A percentile compares a stretch with the other conserved stretches of the same genome.
Conservation (phyloP, 2,113 vertebrate species). For the Myodes glareolus region DNA sequence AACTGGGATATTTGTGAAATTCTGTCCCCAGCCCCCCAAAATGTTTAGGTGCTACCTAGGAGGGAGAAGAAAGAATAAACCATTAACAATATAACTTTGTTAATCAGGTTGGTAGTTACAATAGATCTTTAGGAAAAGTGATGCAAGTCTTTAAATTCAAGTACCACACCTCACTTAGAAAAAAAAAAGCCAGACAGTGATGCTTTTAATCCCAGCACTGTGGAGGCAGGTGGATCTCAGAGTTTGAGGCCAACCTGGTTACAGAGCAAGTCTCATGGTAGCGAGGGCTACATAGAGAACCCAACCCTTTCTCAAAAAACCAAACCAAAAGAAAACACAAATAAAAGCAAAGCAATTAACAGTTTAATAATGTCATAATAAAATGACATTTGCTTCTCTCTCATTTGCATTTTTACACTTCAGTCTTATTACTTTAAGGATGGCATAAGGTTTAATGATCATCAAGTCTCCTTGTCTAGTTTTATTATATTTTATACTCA, state of each 20-base stretch:
- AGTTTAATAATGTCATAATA: too few relatives aligned
- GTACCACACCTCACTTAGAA: background rate
- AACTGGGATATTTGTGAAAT: background rate
- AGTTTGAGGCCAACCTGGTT: background rate
- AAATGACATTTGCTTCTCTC: background rate
- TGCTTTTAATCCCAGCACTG: background rate
- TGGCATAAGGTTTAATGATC: constrained; percentile 60
- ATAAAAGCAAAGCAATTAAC: background rate
- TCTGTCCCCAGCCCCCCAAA: background rate
- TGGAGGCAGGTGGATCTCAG: background rate
- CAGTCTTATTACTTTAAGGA: constrained; percentile 61
- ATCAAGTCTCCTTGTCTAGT: constrained; percentile 49
- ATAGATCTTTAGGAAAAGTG: constrained; percentile 13
- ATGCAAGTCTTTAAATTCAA: constrained; percentile 17
- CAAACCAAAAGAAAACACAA: background rate
- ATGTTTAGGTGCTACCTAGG: constrained; percentile 24
- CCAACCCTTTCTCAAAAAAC: background rate
- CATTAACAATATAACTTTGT: constrained; percentile 45
- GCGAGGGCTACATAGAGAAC: background rate
- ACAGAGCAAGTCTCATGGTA: background rate
- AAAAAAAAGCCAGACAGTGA: background rate
- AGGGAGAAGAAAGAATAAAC: background rate
- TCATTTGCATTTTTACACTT: constrained; percentile 55
- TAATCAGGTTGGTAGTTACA: constrained; percentile 57
- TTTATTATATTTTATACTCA: background rate